Evolutionary conservation across 1,140 invertebrate genomes (phyloP), one percentile per base, ranked within the genome.

Genomic region (Contarinia nasturtii): DNA sequence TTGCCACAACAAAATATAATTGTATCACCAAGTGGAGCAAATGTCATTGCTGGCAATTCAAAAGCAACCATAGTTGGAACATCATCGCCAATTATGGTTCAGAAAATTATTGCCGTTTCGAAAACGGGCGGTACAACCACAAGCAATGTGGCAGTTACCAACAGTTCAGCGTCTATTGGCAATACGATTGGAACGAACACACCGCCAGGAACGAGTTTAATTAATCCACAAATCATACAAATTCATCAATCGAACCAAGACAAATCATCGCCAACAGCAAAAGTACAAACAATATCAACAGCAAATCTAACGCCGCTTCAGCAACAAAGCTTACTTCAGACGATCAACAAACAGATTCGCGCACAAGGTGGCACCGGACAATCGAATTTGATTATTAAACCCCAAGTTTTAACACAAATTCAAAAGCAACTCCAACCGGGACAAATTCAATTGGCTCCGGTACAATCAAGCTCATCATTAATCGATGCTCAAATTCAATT

Each of bases 301-400:
- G 54, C 55, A 15, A 64, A 56, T 52, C 54, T 69, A 22, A 64
- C 65, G 40, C 57, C 59, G 12, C 66, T 67, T 48, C 67, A 69
- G 48, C 67, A 69, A 43, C 63, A 65, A 49, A 60, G 61, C 42
- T 53, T 71, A 11, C 56, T 70, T 33, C 67, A 67, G 21, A 64
- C 54, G 44, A 53, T 63, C 7, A 59, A 63, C 34, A 57, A 55
- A 43, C 49, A 48, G 27, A 33, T 40, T 2, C 34, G 21, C 12
- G 41, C 18, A 2, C 20, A 63, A 18, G 58, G 54, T 45, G 42
- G 48, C 60, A 33, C 59, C 58, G n/a, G 36, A 14, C 59, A 60
- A 46, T 48, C 56, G 14, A 53, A 53, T 49, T 14, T 57, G 55
- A 46, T 53, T 2, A 49, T 53, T 7, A 50, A 50, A 44, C 49